Conservation (phyloP, 2,113 vertebrate species). For the Glaucomys volans region DNA sequence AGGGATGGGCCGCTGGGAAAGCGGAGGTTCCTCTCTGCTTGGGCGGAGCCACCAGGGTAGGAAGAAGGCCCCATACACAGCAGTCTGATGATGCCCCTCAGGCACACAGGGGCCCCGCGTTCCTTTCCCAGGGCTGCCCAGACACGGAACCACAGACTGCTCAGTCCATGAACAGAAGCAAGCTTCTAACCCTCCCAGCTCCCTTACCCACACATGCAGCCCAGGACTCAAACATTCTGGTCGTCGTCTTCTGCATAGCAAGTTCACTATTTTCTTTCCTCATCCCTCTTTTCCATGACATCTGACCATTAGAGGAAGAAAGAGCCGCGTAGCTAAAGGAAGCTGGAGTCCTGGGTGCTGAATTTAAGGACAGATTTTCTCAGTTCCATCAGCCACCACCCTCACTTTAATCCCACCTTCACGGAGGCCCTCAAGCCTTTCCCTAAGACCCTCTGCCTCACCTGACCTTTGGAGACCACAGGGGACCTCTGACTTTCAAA, state of each 20-base stretch:
- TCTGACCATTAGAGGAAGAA: neutral
- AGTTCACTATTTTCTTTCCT: neutral
- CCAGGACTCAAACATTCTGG: neutral
- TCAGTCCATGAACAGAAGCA: neutral
- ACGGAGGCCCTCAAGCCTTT: neutral
- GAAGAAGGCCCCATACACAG: too few relatives aligned
- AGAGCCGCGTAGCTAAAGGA: neutral
- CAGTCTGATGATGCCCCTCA: too few relatives aligned
- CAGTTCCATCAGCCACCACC: neutral
- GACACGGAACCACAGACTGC: too few relatives aligned
- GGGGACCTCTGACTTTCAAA: neutral
- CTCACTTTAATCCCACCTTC: neutral
- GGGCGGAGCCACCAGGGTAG: neutral
- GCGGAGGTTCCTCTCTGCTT: neutral
- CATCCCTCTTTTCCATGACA: neutral
- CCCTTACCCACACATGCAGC: neutral
- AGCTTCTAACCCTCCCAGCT: neutral
- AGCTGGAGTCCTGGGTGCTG: neutral
- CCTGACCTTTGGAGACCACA: too few relatives aligned
- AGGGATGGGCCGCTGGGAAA: neutral
- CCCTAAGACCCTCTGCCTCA: neutral
- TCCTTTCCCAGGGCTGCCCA: too few relatives aligned
- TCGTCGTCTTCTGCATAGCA: neutral
- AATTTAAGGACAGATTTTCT: neutral
- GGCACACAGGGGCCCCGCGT: too few relatives aligned